Evolutionary conservation across 2,888 invertebrate genomes (phyloP), one percentile per base, ranked within the genome.

Genomic region (Anorthoa munda): DNA sequence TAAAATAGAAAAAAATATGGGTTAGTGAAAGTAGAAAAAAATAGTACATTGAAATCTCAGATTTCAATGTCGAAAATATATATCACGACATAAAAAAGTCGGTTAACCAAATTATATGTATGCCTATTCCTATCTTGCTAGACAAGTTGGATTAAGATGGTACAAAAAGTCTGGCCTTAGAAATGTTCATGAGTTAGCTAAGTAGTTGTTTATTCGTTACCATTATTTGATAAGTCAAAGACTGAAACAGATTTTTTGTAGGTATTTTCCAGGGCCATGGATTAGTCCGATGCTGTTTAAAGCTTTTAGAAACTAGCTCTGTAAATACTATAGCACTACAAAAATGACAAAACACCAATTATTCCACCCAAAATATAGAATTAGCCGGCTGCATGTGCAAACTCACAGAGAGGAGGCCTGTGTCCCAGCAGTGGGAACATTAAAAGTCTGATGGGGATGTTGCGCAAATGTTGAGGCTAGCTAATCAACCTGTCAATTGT

Each of bases 201-300:
- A 31, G 1, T 13, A 9, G 31, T 17, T 9, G 4, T 21, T 51
- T 45, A 23, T 21, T 23, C 2, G 21, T 39, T 7, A 23, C 15
- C 15, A n/a, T 9, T 50, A 13, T 18, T 46, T 11, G 11, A 39
- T 9, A 18, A 39, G 17, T 21, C 15, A 4, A 21, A 11, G 15
- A 5, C n/a, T 4, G n/a, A 3, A 23, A 2, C 0, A 31, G 0
- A n/a, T 0, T 58, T 39, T 50, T 2, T 39, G 15, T 0, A 18
- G n/a, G 70, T 48, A 46, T 23, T 68, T 69, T n/a, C 3, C 23
- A 70, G 46, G 48, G 56, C 12, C 15, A 68, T 13, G 2, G 39
- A 23, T 18, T 23, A 23, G 23, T 56, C 31, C 21, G 26, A 45
- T 7, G 11, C 15, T 68, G 12, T n/a, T 23, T 63, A 39, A 21